Base-by-base conservation (phyloP, 1,140 invertebrate genomes). In the Frieseomelitta varia region DNA sequence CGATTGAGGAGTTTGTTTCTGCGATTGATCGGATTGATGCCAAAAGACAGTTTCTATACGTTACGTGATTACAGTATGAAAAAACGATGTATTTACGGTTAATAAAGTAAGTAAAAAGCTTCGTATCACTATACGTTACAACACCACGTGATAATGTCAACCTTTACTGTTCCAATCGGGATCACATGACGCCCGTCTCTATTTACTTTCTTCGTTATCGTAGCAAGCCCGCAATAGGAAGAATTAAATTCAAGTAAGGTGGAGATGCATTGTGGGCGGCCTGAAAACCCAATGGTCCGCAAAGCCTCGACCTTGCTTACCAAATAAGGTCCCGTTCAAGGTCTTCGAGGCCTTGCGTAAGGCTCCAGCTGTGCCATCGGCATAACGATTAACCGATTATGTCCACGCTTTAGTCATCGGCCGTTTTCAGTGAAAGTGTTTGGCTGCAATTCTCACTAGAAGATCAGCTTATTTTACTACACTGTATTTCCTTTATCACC, bases 261-360 rank as follows among this genome's bases (percentile, higher is more conserved):
- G 81, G 39, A 65, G 63, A 69, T n/a, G 58, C 55, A 79, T 81
- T 78, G 79, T 82, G 83, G 30, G 27, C 73, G 80, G 80, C 68
- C 89, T 78, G 79, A 84, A 89, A 85, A 90, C 88, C 88, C 82
- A 89, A 89, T 89, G 80, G 88, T 84, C 80, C 58, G 69, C 73
- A 71, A 84, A 69, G 80, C 81, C 74, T 84, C 88, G 88, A 90
- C 88, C 89, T 90, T 90, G 88, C 87, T 84, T 58, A 85, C 88
- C 88, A 85, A 87, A 90, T 90, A 90, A 85, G 86, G 86, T 83
- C 77, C 79, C 58, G 86, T 77, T 83, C 89, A 90, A 90, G 88
- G 89, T 74, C 88, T 87, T 72, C 80, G n/a, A 73, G 77, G 81
- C 79, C 77, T 87, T 82, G 73, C 79, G 81, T 81, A 84, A 90